Evolutionary conservation across 2,888 invertebrate species (phyloP), one percentile per base, ranked within the genome.

Genomic region (Platerodrilus igneus): DNA sequence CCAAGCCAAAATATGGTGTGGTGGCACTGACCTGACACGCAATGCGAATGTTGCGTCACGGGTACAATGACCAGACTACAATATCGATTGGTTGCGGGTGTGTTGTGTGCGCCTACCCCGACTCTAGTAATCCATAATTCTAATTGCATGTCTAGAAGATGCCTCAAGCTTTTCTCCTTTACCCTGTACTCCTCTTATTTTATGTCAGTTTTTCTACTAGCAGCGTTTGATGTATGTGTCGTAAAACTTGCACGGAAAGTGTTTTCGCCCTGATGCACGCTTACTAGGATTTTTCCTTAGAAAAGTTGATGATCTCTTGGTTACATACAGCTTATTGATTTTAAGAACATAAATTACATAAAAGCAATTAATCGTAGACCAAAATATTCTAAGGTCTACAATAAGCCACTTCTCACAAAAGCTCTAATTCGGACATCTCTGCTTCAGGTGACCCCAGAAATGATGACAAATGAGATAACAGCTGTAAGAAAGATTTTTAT

Each of bases 61-160:
- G 52, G 59, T 58, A 59, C 59, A 59, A 59, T 55, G 59, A 58
- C 59, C 59, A 59, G 59, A 59, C 58, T 56, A 48, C 45, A 48
- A 49, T 59, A 59, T 59, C 56, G 59, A 59, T 59, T 57, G 47
- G 45, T 41, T 42, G 47, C 41, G 47, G 47, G 39, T 36, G 28
- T 14, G 9, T 45, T 36, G 28, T 14, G 9, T 45, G 45, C 51
- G 50, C 49, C 49, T 50, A 52, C 49, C 50, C 46, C 37, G 46
- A 41, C 47, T 47, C 47, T 47, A 48, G 49, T 48, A 52, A 52
- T 53, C 50, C 48, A 51, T 53, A 52, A 49, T 48, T 52, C 49
- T 48, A 51, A 53, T 52, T 53, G 49, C 52, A 50, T 48, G 48
- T 47, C 51, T 47, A 39, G 37, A 35, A 36, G 30, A 20, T 36